Conservation (phyloP, 2,888 invertebrate genomes). For the Eucera pruinosa region DNA sequence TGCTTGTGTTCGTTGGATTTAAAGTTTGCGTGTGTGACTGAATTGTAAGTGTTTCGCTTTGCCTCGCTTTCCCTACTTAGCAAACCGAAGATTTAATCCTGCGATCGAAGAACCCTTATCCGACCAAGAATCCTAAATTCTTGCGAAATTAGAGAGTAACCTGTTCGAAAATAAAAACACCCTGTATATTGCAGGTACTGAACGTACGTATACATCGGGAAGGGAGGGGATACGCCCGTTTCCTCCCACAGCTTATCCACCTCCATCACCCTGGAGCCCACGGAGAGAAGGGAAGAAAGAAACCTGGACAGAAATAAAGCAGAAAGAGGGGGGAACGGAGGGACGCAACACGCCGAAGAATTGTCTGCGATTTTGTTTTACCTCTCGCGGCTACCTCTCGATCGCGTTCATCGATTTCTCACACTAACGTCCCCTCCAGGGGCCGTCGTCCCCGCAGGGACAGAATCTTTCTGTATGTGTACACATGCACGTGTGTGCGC, state of each 20-base stretch:
- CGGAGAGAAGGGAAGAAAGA: conserved; percentile 62
- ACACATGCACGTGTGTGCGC: conserved; percentile 12
- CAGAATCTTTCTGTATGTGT: conserved; percentile 18
- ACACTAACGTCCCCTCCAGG: conserved; percentile 61
- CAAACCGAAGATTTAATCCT: too few relatives aligned
- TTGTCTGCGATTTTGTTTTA: conserved; percentile 83
- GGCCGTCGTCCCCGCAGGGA: conserved; percentile 58
- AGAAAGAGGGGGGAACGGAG: conserved; percentile 50
- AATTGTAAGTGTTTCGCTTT: too few relatives aligned
- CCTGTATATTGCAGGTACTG: conserved; percentile 42
- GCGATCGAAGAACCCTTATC: neutral
- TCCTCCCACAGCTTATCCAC: conserved; percentile 78
- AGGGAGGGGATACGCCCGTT: conserved; percentile 63
- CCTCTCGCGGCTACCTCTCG: conserved; percentile 77
- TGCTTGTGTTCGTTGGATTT: too few relatives aligned
- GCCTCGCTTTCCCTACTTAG: too few relatives aligned
- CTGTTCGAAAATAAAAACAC: conserved; percentile 34
- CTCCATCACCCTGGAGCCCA: conserved; percentile 78
- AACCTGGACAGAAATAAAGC: conserved; percentile 60
- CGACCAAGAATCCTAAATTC: neutral
- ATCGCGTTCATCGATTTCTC: conserved; percentile 84
- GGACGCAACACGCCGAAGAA: conserved; percentile 79
- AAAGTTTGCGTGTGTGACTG: too few relatives aligned
- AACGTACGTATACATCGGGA: conserved; percentile 60
- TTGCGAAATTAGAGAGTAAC: neutral